Percentiles rank a stretch among this genome's conserved stretches.
These are phyloP conservation scores for Stegana nigrithorax DNA, from an alignment of 2,888 invertebrate genomes.

Conservation along the genomic window DNA sequence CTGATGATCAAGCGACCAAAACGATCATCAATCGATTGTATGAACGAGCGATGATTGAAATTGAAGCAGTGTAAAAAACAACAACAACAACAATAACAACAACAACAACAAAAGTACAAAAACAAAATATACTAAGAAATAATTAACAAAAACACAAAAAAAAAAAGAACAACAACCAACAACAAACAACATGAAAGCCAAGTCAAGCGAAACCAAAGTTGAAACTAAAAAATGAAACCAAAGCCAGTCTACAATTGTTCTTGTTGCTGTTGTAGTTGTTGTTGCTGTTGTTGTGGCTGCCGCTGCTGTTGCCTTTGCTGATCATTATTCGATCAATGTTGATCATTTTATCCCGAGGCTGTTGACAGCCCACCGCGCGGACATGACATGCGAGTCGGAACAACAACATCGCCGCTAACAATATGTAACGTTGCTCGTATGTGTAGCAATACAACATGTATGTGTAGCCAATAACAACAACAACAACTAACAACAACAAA, in stretches of 20 bases:
- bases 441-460: background rate
- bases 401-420: conserved; percentile 2
- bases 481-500: conserved; percentile 34
- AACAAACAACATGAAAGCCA: background rate
- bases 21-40: background rate
- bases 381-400: conserved; percentile 62
- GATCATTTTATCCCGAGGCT: conserved; percentile 67
- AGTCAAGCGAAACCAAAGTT: background rate
- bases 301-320: conserved; percentile 26
- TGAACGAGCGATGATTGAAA: conserved; percentile 38
- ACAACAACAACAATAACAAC: conserved; percentile 9
- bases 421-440: no score
- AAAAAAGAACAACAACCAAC: background rate
- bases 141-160: conserved; percentile 14
- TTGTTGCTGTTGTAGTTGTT: conserved; percentile 9
- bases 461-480: background rate
- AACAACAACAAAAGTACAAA: background rate
- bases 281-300: conserved; percentile 25
- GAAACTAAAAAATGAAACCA: no score
- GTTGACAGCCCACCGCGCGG: conserved; percentile 66
- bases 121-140: conserved; percentile 1
- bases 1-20: background rate
- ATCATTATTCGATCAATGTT: conserved; percentile 67
- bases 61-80: conserved; percentile 35
- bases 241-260: no score